These are phyloP conservation scores for Karalla daura DNA, from an alignment of 2,797 vertebrate genomes.

Conservation along the genomic window DNA sequence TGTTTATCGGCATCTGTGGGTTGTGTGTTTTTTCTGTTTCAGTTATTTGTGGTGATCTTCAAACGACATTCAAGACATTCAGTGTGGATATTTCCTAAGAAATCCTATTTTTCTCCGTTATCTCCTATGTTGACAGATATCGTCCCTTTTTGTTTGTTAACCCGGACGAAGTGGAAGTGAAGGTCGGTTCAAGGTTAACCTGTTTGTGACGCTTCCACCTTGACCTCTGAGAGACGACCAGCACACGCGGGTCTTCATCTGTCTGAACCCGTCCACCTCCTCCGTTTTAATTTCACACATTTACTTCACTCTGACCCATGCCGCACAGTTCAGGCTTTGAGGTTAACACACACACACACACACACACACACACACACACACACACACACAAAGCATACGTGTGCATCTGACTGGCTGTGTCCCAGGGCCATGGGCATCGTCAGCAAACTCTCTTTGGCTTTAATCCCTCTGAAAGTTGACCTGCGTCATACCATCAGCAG, in stretches of 20 bases:
- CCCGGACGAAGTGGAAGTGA: conserved; percentile 31
- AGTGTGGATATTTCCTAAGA: background rate
- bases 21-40: background rate
- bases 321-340: conserved; percentile 37
- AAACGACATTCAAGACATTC: background rate
- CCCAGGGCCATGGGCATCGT: conserved; percentile 44
- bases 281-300: conserved; percentile 47
- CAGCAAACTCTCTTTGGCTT: conserved; percentile 63
- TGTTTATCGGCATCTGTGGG: background rate
- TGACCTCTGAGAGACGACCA: conserved; percentile 40
- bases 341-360: conserved; percentile 20
- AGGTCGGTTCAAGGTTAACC: conserved; percentile 52
- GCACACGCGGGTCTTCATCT: conserved; percentile 46
- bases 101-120: too few relatives aligned
- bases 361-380: conserved; percentile 9
- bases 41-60: background rate
- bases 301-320: conserved; percentile 52
- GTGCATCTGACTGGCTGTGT: conserved; percentile 28
- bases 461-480: conserved; percentile 52
- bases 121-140: too few relatives aligned
- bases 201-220: conserved; percentile 52
- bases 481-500: conserved; percentile 34
- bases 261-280: conserved; percentile 21
- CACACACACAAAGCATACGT: conserved; percentile 22
- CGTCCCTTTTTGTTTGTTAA: too few relatives aligned